Evolutionary conservation across 1,140 invertebrate genomes (phyloP).

Genomic region (Drosophila orena): DNA sequence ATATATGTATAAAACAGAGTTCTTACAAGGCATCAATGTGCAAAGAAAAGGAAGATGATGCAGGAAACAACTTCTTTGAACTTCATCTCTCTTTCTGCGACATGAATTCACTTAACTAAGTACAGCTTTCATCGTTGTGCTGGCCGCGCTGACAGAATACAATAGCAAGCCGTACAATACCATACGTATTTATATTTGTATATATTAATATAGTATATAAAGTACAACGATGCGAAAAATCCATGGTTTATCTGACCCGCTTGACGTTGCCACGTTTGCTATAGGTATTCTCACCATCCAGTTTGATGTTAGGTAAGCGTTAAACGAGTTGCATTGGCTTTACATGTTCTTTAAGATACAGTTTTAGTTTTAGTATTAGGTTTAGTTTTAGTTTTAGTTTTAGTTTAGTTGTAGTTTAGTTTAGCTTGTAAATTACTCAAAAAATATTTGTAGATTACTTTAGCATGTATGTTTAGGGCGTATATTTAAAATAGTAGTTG

Average conservation of each 20-base stretch:
- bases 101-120: constrained; percentile 34
- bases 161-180: constrained; percentile 26
- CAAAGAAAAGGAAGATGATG: not conserved
- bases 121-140: constrained; percentile 40
- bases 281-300: constrained; percentile 6
- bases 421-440: constrained; percentile 66
- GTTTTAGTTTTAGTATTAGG: constrained; percentile 35
- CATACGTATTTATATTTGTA: constrained; percentile 25
- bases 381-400: constrained; percentile 33
- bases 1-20: constrained; percentile 14
- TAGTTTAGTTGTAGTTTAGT: constrained; percentile 17
- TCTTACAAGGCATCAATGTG: constrained; percentile 35
- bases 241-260: constrained; percentile 23
- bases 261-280: constrained; percentile 14
- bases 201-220: constrained; percentile 23
- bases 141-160: constrained; percentile 12
- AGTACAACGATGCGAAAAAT: constrained; percentile 16
- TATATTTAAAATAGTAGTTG: constrained; percentile 67
- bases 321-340: constrained; percentile 48
- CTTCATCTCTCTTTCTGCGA: not conserved
- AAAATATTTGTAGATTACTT: constrained; percentile 55
- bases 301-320: constrained; percentile 46
- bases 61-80: not conserved
- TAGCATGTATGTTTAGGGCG: constrained; percentile 37
- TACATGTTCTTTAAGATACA: constrained; percentile 36